Conservation (phyloP, 1,140 invertebrate species). For the Philaenus spumarius region DNA sequence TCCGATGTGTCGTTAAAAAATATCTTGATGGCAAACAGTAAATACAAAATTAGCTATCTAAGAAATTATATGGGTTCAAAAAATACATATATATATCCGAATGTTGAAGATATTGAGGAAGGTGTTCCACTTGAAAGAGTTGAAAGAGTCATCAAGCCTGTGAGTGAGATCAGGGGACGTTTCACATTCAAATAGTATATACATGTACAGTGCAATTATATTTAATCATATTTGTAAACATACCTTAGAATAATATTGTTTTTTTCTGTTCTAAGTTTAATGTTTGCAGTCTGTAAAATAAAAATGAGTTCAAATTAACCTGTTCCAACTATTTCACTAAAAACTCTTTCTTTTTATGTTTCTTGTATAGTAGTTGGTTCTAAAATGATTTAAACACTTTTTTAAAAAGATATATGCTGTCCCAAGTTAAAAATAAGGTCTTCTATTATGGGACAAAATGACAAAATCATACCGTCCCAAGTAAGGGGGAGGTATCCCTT, state of each 20-base stretch:
- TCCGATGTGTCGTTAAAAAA: no score
- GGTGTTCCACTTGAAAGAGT: not conserved
- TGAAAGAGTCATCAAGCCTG: slow-evolving; percentile 2
- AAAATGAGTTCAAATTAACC: not conserved
- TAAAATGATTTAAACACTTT: slow-evolving; percentile 15
- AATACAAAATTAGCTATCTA: slow-evolving; percentile 5
- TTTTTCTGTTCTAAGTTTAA: not conserved
- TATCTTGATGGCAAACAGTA: slow-evolving; percentile 1
- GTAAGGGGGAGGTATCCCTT: slow-evolving; percentile 16
- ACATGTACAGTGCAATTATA: not conserved
- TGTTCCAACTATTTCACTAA: not conserved
- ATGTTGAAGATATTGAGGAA: slow-evolving; percentile 7
- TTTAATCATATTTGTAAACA: not conserved
- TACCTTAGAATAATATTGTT: not conserved
- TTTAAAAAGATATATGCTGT: slow-evolving; percentile 18
- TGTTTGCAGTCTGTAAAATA: not conserved
- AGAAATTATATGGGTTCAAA: slow-evolving; percentile 7
- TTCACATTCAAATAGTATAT: not conserved
- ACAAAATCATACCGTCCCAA: slow-evolving; percentile 18
- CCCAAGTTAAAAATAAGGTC: slow-evolving; percentile 13
- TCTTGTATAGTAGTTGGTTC: slow-evolving; percentile 21
- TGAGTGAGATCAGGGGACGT: slow-evolving; percentile 10
- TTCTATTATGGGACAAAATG: not conserved
- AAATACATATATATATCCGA: slow-evolving; percentile 1
- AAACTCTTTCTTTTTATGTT: slow-evolving; percentile 8